Conservation (phyloP, 2,797 vertebrate genomes). For the Simalia tracyae region DNA sequence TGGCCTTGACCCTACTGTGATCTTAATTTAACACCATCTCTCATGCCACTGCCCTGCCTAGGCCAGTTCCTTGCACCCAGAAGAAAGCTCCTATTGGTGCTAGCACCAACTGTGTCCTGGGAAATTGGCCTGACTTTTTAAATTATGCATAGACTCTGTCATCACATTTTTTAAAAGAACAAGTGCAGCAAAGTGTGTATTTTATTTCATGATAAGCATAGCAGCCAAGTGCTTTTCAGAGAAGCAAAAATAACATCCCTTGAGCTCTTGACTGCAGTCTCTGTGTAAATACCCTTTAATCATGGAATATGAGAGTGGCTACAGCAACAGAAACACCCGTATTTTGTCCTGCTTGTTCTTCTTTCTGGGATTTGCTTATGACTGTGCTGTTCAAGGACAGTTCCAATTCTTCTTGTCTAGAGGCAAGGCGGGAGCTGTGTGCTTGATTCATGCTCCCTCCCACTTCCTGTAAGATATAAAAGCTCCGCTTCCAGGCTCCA, state of each 20-base stretch:
- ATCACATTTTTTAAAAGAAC: not conserved
- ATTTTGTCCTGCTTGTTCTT: conserved; percentile 45
- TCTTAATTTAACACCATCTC: not conserved
- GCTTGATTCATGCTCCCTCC: conserved; percentile 35
- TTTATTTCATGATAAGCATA: not conserved
- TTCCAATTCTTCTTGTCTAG: conserved; percentile 52
- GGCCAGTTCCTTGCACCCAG: not conserved
- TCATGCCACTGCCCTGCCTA: not conserved
- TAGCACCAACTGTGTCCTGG: not conserved
- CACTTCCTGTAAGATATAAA: conserved; percentile 62
- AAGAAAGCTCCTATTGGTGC: not conserved
- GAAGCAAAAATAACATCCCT: not conserved
- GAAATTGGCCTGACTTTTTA: not conserved
- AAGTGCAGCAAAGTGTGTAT: not conserved
- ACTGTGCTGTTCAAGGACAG: conserved; percentile 60
- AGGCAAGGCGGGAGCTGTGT: conserved; percentile 18
- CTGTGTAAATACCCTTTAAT: not conserved
- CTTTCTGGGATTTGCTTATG: conserved; percentile 45
- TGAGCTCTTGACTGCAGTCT: not conserved
- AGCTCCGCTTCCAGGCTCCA: not conserved
- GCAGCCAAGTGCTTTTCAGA: not conserved
- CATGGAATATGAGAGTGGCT: not conserved
- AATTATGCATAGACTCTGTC: not conserved
- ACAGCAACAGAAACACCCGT: not conserved
- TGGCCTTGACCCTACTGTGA: not conserved